Percentiles rank a stretch among this genome's conserved stretches.
Evolutionary conservation across 2,797 vertebrate species (phyloP).

Genomic region (Alosa sapidissima): DNA sequence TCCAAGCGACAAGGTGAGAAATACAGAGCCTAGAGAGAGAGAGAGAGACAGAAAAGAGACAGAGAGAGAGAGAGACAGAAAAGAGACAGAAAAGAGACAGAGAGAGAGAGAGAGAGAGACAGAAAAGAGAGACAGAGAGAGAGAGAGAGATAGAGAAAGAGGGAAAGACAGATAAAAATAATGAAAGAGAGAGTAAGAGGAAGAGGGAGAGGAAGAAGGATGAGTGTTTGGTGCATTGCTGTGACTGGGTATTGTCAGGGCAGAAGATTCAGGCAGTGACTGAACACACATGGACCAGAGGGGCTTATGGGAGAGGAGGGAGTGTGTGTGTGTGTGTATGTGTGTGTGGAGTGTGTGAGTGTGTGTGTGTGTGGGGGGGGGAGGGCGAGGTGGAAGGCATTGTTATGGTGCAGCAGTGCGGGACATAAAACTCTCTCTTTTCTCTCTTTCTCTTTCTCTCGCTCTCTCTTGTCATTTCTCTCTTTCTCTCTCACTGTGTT

Average conservation of each 20-base stretch:
- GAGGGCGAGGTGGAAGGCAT: not conserved
- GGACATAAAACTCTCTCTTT: not conserved
- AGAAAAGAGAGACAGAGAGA: too few species aligned
- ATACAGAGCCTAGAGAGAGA: not conserved
- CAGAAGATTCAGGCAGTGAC: not conserved
- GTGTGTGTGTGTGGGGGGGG: too few species aligned
- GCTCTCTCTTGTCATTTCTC: too few species aligned
- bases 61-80: not conserved
- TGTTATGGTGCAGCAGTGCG: not conserved
- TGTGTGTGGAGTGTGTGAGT: too few species aligned
- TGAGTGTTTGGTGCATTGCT: not conserved
- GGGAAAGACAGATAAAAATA: not conserved
- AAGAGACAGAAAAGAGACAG: not conserved
- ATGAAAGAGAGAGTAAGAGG: not conserved
- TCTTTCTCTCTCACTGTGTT: not conserved
- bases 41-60: not conserved
- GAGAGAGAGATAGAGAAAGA: not conserved
- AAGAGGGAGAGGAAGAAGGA: not conserved
- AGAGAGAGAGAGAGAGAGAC: not conserved
- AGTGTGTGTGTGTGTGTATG: too few species aligned
- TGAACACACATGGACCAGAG: not conserved
- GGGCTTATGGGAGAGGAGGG: not conserved
- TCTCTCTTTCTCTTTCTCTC: not conserved
- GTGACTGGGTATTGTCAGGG: not conserved
- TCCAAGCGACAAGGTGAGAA: not conserved